Evolutionary conservation across 2,113 vertebrate genomes (phyloP), one percentile per base, ranked within the genome.

Genomic region (Salvelinus alpinus): DNA sequence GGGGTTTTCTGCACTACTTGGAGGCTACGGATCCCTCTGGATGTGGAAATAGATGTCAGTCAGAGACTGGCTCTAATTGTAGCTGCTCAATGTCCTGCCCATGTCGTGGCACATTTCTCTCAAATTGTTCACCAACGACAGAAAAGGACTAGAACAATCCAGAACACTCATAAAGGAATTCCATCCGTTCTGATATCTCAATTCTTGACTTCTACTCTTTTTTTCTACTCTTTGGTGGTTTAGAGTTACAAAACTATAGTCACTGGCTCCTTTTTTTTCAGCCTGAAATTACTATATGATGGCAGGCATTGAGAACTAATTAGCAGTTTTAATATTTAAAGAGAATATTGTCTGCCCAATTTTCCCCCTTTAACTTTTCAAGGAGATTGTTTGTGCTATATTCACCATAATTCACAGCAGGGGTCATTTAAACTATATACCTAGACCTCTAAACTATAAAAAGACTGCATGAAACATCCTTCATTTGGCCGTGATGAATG

Each of bases 31-130:
- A 77, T 86, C 82, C 82, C 80, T 75, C 64, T 86, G 85, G 81
- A 90, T 84, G 76, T 77, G 72, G 84, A 83, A 89, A 90, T 81
- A 89, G 81, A 88, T 86, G 38, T 44, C 38, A 44, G 81, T 87
- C 78, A 81, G 81, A 79, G 70, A 86, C 84, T 91, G 82, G 76
- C 78, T 87, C 72, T 88, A 87, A 89, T 88, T 90, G 87, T 78
- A 75, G 80, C 78, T 44, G 74, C 79, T 86, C 75, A 74, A 80
- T 81, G 77, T 76, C 78, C 78, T 73, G 73, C 64, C 74, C 74
- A 54, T 81, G 79, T 84, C 76, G 78, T 18, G 66, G 80, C 71
- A 78, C 6, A 71, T 71, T 77, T 64, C 27, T 44, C 65, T 71
- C 38, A 48, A 71, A 62, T 11, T 31, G 12, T 47, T 80, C 68